Percentiles rank a stretch among this genome's conserved stretches.
Evolutionary conservation across 2,797 vertebrate genomes (phyloP).

Genomic region (Scolopax bukidnonensis): DNA sequence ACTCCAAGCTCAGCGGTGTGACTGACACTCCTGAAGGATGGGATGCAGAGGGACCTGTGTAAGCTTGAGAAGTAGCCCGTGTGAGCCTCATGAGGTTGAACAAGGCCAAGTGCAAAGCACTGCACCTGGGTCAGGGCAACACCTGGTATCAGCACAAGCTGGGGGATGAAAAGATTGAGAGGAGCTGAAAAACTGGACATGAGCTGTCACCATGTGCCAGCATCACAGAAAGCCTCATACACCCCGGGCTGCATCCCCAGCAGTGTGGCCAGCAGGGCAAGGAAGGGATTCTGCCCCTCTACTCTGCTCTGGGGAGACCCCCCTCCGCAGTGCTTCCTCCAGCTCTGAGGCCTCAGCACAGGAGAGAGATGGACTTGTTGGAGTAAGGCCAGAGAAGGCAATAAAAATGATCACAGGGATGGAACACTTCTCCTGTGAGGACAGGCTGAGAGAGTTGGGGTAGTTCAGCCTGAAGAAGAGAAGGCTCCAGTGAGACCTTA

Average conservation of each 20-base stretch:
- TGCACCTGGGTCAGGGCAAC: not conserved
- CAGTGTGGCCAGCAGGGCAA: fast-evolving
- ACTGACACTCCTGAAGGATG: not conserved
- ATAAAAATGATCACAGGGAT: not conserved
- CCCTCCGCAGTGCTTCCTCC: not conserved
- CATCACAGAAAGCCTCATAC: not conserved
- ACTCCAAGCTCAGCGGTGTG: not conserved
- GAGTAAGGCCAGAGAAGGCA: not conserved
- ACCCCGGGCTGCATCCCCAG: not conserved
- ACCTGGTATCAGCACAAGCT: not conserved
- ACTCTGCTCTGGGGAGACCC: not conserved
- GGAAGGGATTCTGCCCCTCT: not conserved
- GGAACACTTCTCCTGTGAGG: not conserved
- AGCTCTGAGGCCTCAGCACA: not conserved
- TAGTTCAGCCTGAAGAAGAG: not conserved
- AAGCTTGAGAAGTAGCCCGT: not conserved
- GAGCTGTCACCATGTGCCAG: not conserved
- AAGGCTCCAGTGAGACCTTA: not conserved
- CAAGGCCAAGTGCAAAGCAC: not conserved
- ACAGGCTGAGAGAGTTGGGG: not conserved
- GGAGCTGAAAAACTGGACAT: not conserved
- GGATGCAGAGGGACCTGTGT: not conserved
- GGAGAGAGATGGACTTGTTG: not conserved
- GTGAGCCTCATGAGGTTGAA: not conserved
- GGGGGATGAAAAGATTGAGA: not conserved